Percentiles rank a stretch among this genome's conserved stretches.
Conservation (phyloP, 2,888 invertebrate species). For the Mythimna lalbum region DNA sequence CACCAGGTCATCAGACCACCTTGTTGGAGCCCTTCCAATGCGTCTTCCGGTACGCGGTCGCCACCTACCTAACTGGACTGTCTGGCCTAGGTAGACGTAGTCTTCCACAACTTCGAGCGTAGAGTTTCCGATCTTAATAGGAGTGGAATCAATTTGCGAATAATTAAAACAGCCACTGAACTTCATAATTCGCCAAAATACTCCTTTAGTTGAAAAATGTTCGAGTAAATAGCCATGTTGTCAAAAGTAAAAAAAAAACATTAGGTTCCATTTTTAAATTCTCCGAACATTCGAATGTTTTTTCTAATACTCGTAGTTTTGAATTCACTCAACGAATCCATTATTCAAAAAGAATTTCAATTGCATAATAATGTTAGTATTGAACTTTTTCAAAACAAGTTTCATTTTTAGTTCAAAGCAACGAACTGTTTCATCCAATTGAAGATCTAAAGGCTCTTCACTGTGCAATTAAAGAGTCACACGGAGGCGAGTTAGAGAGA, state of each 20-base stretch:
- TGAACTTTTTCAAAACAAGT: neutral
- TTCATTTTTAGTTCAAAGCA: conserved; percentile 52
- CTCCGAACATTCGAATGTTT: neutral
- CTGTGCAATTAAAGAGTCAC: conserved; percentile 63
- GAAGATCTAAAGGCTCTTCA: conserved; percentile 56
- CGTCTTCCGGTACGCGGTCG: too few species aligned
- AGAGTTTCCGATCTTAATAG: too few species aligned
- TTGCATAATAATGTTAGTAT: neutral
- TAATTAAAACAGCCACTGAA: too few species aligned
- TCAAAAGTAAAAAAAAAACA: neutral
- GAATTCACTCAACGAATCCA: neutral
- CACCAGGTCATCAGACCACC: too few species aligned
- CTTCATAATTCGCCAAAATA: too few species aligned
- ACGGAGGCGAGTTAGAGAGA: conserved; percentile 45
- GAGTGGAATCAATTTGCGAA: too few species aligned
- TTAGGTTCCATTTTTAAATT: conserved; percentile 1
- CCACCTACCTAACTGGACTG: too few species aligned
- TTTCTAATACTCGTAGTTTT: conserved; percentile 11
- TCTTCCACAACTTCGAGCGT: too few species aligned
- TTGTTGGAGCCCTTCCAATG: too few species aligned
- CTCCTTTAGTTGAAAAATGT: neutral
- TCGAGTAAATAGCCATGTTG: neutral
- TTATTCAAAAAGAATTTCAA: conserved; percentile 18
- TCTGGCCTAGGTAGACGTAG: too few species aligned
- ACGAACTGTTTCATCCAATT: conserved; percentile 56